phyloP scores from a whole-genome alignment of 2,888 invertebrate genomes.

The Gryllus longicercus region DNA sequence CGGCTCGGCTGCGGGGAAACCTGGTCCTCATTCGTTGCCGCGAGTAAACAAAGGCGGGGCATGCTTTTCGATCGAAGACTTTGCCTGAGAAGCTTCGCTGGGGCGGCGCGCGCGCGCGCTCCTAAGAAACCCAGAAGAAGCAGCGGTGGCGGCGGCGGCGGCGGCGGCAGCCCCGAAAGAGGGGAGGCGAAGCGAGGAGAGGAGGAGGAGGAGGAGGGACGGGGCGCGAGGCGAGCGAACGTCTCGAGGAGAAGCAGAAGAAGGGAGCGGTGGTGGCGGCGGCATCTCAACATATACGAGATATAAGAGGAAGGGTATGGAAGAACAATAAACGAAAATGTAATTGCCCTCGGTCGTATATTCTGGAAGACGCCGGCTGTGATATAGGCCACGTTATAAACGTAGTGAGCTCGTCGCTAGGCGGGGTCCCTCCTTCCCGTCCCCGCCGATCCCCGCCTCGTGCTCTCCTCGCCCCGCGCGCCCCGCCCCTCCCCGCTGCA shows the following conservation, averaged over 20 bases:
- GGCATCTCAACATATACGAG: background rate
- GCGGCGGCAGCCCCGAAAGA: background rate
- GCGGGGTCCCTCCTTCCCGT: background rate
- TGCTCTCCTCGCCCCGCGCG: background rate
- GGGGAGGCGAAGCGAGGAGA: slow-evolving; percentile 17
- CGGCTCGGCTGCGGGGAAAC: too few species aligned
- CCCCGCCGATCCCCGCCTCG: background rate
- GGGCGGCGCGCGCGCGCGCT: background rate
- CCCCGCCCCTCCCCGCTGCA: background rate
- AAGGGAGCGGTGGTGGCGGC: background rate
- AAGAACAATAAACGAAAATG: slow-evolving; percentile 35
- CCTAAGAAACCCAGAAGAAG: background rate
- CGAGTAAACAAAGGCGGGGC: slow-evolving; percentile 29
- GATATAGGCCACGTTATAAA: slow-evolving; percentile 17
- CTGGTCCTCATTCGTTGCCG: background rate
- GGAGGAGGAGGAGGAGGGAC: background rate
- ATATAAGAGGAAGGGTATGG: slow-evolving; percentile 20
- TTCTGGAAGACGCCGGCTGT: slow-evolving; percentile 35
- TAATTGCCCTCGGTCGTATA: slow-evolving; percentile 37
- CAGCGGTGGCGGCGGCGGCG: background rate
- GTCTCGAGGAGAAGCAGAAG: slow-evolving; percentile 19
- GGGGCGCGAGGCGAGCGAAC: slow-evolving; percentile 18
- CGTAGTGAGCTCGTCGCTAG: background rate
- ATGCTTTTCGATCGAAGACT: slow-evolving; percentile 26
- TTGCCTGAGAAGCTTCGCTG: background rate